Percentiles rank a stretch among this genome's conserved stretches.
Evolutionary conservation across 1,140 invertebrate genomes (phyloP).

Genomic region (Pissodes strobi): DNA sequence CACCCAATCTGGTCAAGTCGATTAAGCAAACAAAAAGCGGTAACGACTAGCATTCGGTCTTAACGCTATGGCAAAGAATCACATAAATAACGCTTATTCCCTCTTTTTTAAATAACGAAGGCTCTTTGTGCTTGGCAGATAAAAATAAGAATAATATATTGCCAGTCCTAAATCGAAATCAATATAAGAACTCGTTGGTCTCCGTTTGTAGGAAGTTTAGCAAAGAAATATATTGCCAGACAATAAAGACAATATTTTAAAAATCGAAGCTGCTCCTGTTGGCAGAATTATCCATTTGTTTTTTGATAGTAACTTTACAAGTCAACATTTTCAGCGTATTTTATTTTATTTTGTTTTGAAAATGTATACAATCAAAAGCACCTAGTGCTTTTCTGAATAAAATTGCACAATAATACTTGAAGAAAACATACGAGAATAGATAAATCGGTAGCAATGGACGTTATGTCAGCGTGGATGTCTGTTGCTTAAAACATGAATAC

Average conservation of each 20-base stretch:
- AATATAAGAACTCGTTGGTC: constrained; percentile 27
- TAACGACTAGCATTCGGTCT: constrained; percentile 28
- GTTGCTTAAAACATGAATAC: too few relatives aligned
- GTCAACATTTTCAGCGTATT: too few relatives aligned
- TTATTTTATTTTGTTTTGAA: too few relatives aligned
- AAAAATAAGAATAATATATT: constrained; percentile 37
- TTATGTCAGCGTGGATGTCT: too few relatives aligned
- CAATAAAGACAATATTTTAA: background rate
- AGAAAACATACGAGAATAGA: too few relatives aligned
- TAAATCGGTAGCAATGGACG: too few relatives aligned
- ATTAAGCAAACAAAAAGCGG: constrained; percentile 30
- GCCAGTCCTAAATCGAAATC: constrained; percentile 31
- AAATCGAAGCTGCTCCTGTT: too few relatives aligned
- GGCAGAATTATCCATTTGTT: too few relatives aligned
- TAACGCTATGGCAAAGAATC: constrained; percentile 26
- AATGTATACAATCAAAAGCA: too few relatives aligned
- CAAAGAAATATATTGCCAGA: background rate
- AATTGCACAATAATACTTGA: too few relatives aligned
- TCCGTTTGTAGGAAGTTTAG: background rate
- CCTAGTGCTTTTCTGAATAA: too few relatives aligned
- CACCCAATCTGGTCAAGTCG: constrained; percentile 28
- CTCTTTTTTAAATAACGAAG: constrained; percentile 29
- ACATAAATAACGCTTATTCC: constrained; percentile 32
- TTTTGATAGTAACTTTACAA: too few relatives aligned
- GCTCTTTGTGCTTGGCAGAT: constrained; percentile 31